These are phyloP conservation scores for Tautogolabrus adspersus DNA, from an alignment of 2,113 vertebrate genomes.

Conservation along the genomic window DNA sequence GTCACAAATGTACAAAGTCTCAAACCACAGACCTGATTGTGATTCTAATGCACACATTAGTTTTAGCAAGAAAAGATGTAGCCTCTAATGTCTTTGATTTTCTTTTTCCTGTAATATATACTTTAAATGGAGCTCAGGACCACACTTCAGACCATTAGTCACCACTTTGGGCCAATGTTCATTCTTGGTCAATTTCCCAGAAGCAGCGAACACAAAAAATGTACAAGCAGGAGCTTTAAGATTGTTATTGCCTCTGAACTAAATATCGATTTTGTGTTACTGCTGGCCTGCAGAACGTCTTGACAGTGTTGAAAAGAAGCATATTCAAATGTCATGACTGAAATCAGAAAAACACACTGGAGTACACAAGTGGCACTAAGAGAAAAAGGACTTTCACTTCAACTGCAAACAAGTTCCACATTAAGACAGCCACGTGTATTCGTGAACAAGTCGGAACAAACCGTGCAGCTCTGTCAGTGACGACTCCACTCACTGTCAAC, in stretches of 20 bases:
- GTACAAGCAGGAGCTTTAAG: conserved; percentile 23
- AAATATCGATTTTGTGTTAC: conserved; percentile 42
- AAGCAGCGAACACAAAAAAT: conserved; percentile 52
- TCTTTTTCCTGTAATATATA: neutral
- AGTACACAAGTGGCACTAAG: neutral
- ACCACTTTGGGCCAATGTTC: conserved; percentile 31
- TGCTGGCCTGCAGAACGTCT: conserved; percentile 14
- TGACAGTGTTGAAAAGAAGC: neutral
- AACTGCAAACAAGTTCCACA: neutral
- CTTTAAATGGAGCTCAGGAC: conserved; percentile 21
- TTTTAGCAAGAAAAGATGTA: neutral
- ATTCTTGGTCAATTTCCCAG: conserved; percentile 59
- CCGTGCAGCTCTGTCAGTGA: neutral
- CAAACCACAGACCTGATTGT: neutral
- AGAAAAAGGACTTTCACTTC: too few species aligned
- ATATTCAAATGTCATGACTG: neutral
- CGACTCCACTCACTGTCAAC: too few species aligned
- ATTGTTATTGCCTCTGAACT: conserved; percentile 30
- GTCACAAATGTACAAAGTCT: conserved; percentile 10
- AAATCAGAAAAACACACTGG: neutral
- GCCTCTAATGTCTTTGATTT: conserved; percentile 7
- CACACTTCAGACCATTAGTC: conserved; percentile 36
- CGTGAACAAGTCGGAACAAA: neutral
- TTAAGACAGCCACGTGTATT: neutral
- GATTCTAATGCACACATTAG: neutral